Evolutionary conservation across 2,113 vertebrate species (phyloP), one percentile per base, ranked within the genome.

Genomic region (Melanocharis versteri): DNA sequence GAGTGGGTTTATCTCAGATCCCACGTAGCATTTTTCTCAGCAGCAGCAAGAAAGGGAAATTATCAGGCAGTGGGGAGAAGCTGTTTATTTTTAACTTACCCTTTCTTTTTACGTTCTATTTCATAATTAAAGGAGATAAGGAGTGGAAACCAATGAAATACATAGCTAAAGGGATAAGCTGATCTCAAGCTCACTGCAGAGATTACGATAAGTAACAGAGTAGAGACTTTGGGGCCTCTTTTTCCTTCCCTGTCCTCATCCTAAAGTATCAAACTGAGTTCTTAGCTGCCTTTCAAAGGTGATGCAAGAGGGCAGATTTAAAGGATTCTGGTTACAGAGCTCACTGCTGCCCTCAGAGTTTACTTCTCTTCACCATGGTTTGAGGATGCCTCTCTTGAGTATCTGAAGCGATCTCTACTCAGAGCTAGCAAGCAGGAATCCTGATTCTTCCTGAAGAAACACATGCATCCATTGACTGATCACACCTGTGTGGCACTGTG

Each of bases 21-120:
- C 95, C 93, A 96, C 93, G 0, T 90, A 90, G 64, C 39, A n/a
- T 93, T 94, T 96, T 91, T 72, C 87, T 85, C 87, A 70, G 69
- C 80, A 62, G 85, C 75, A 90, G 56, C 71, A 93, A 95, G 92
- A 93, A 94, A 86, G 48, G 79, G 90, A 94, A 96, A 90, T 96
- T 93, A 92, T 83, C 90, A 93, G 54, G 79, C 87, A 93, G 68
- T 60, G 64, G 70, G 56, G 75, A 86, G 42, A 93, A 89, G 76
- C 89, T 96, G 85, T 96, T 94, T 97, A 96, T 96, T 96, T 95
- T 97, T 93, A 96, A 94, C 94, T 95, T 93, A 83, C 33, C 90
- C 84, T 91, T 95, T 96, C 65, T 93, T 96, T 96, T 76, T 70
- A 86, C 90, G 60, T 93, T 89, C 45, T 87, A 2, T 83, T 91